Percentiles rank a stretch among this genome's conserved stretches.
Conservation (phyloP, 2,797 vertebrate species). For the Galago senegalensis region DNA sequence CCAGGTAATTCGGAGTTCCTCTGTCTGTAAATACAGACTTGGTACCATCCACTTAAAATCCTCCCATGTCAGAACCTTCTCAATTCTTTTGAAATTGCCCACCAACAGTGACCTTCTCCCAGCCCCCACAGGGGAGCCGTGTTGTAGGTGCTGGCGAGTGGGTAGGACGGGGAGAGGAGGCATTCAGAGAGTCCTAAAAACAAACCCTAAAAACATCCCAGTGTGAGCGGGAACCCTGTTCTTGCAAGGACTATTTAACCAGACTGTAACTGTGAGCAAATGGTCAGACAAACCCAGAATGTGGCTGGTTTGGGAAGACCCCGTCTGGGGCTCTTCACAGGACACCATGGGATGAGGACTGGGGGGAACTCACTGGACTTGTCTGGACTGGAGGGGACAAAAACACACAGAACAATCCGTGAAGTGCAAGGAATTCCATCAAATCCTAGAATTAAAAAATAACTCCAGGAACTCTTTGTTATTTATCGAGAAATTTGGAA, state of each 20-base stretch:
- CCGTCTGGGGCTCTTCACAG: neutral
- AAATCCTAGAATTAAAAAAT: neutral
- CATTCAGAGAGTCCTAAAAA: neutral
- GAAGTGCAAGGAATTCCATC: no score
- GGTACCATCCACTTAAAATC: neutral
- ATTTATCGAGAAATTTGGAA: neutral
- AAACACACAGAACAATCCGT: fast-evolving
- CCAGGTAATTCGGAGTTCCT: neutral
- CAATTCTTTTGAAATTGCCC: neutral
- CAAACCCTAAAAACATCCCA: neutral
- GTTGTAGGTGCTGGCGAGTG: neutral
- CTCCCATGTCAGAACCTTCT: neutral
- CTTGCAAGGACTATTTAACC: neutral
- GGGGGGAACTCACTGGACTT: fast-evolving
- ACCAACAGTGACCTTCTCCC: neutral
- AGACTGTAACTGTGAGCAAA: neutral
- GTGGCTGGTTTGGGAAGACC: neutral
- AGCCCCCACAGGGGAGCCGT: neutral
- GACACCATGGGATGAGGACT: fast-evolving
- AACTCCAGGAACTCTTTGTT: neutral
- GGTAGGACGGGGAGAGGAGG: neutral
- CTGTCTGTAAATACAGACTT: neutral
- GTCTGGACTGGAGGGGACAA: neutral
- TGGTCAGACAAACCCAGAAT: neutral
- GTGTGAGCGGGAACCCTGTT: neutral